A percentile compares a stretch with the other conserved stretches of the same genome.
Conservation (phyloP, 2,888 invertebrate genomes). For the Protonemura montana region DNA sequence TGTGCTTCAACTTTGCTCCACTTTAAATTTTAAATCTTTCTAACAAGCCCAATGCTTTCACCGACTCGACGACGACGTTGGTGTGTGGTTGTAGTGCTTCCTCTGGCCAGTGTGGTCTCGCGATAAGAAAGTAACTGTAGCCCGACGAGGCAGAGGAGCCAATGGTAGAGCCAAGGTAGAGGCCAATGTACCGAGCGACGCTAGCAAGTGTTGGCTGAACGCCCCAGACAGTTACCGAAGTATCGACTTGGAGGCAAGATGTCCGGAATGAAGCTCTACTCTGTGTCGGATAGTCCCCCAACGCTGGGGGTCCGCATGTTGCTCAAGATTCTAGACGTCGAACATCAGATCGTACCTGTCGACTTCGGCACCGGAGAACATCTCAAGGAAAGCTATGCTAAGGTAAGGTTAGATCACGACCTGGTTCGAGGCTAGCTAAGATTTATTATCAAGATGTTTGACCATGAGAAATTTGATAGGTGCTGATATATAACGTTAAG, state of each 20-base stretch:
- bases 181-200: background rate
- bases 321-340: conserved; percentile 69
- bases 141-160: background rate
- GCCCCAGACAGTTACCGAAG: background rate
- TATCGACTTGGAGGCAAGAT: conserved; percentile 46
- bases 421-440: no score
- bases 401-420: no score
- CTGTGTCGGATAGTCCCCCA: conserved; percentile 80
- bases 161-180: background rate
- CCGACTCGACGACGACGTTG: conserved; percentile 23
- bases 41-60: background rate
- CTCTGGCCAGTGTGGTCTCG: background rate
- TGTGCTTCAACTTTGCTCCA: conserved; percentile 28
- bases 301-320: conserved; percentile 76
- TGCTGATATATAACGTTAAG: no score
- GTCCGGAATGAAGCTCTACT: conserved; percentile 69
- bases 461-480: no score
- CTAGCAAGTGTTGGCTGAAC: background rate
- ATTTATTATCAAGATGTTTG: no score
- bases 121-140: conserved; percentile 16
- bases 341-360: conserved; percentile 71
- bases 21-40: conserved; percentile 8
- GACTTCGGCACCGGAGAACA: conserved; percentile 78
- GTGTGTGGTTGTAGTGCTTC: background rate
- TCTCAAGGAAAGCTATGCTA: conserved; percentile 51